Conservation (phyloP, 2,888 invertebrate genomes). For the Tubulanus polymorphus region DNA sequence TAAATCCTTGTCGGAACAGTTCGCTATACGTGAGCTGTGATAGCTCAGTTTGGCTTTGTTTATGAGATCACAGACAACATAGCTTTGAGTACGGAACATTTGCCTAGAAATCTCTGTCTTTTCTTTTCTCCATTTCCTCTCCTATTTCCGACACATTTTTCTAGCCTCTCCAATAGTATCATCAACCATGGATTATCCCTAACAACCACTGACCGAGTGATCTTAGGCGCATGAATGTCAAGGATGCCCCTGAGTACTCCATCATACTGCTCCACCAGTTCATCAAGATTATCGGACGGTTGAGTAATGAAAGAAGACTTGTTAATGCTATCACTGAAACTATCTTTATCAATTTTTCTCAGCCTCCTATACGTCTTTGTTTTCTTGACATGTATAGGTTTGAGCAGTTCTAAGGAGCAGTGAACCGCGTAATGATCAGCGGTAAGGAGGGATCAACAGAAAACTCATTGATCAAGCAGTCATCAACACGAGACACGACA, state of each 20-base stretch:
- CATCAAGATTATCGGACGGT: not conserved
- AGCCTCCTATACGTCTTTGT: not conserved
- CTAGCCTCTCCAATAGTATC: not conserved
- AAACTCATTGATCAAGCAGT: not conserved
- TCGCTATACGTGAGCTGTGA: not conserved
- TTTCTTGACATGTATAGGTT: not conserved
- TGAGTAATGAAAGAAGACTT: not conserved
- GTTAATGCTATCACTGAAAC: not conserved
- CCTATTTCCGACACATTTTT: not conserved
- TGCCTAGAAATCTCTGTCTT: not conserved
- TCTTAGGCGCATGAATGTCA: not conserved
- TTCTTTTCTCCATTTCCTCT: not conserved
- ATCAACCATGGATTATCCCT: not conserved
- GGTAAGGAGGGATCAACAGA: not conserved
- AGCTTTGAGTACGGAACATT: no score
- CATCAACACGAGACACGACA: not conserved
- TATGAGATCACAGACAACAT: not conserved
- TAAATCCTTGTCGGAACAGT: not conserved
- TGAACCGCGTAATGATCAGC: not conserved
- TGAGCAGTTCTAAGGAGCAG: not conserved
- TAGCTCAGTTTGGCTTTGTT: not conserved
- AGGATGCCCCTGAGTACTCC: not conserved
- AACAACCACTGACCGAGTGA: not conserved
- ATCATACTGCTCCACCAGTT: not conserved
- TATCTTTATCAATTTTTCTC: not conserved